Base-by-base conservation (phyloP, 2,113 vertebrate genomes). In the Vulpes lagopus region DNA sequence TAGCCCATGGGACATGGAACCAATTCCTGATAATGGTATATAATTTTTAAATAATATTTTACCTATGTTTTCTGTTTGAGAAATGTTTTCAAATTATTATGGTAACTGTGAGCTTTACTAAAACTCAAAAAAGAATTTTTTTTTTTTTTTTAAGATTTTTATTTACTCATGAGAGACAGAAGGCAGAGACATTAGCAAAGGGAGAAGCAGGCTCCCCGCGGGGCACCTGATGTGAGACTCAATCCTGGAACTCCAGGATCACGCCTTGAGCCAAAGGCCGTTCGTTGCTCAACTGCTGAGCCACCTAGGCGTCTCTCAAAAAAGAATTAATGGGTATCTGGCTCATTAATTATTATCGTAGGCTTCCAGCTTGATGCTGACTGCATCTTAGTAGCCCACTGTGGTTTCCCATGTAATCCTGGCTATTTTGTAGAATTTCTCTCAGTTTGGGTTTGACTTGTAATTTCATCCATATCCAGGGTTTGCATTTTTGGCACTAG, bases 1-100 rank as follows among this genome's bases (percentile, higher is more conserved):
- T 85, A 99, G 99, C 97, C 99, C 99, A 0, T 99, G 99, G 99
- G 99, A 99, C 96, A 99, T 99, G 98, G 99, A 99, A 71, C 99
- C 99, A 89, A 99, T 99, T 98, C 99, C 99, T 98, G 99, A 99
- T 85, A 98, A 99, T 98, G 99, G 99, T 99, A 99, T 22, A 97
- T 98, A 14, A 23, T 84, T 94, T 43, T 91, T 90, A 91, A 96
- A 16, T 49, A 65, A 73, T 32, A 53, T 83, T 59, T 89, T 76
- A 65, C 32, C 20, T 90, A 62, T 49, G 19, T 76, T 76, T 92
- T 85, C 10, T 30, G 3, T 64, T 87, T 88, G 22, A 85, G 81
- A 74, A 73, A 22, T 74, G 2, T 88, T 51, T 64, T 92, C 4
- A 74, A 15, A n/a, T 91, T 85, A 11, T 67, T 67, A 14, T 0